Conservation (phyloP, 1,140 invertebrate genomes). For the Periplaneta americana region DNA sequence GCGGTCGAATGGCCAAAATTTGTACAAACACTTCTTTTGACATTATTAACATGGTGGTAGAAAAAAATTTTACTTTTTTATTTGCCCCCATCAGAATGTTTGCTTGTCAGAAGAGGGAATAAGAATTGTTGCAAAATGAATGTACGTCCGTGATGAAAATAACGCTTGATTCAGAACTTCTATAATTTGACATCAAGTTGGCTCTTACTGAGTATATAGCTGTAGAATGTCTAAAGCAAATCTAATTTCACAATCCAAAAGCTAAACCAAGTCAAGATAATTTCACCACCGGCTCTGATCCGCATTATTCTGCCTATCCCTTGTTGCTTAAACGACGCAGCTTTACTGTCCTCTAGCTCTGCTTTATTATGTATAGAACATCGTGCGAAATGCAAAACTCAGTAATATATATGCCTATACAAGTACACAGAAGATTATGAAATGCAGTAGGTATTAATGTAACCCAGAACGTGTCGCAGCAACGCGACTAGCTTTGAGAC, state of each 20-base stretch:
- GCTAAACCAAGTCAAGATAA: neutral
- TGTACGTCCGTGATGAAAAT: too few relatives aligned
- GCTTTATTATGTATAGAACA: neutral
- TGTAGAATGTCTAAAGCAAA: too few relatives aligned
- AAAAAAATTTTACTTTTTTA: too few relatives aligned
- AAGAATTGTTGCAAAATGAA: too few relatives aligned
- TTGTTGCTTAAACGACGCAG: neutral
- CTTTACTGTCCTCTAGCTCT: neutral
- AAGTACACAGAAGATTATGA: neutral
- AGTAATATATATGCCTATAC: too few relatives aligned
- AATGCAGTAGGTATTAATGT: neutral
- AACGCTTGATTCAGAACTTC: too few relatives aligned
- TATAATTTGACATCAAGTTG: neutral
- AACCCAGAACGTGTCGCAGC: neutral
- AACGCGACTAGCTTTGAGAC: neutral
- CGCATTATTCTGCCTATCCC: neutral
- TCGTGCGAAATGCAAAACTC: neutral
- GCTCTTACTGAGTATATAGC: too few relatives aligned
- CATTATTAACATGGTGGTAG: too few relatives aligned
- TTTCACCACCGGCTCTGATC: neutral
- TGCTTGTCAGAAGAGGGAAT: too few relatives aligned
- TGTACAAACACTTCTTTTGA: too few relatives aligned
- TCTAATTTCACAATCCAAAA: neutral
- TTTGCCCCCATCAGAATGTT: too few relatives aligned
- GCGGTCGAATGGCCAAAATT: too few relatives aligned